Evolutionary conservation across 2,888 invertebrate species (phyloP).

Genomic region (Macrosoma leucophasiata): DNA sequence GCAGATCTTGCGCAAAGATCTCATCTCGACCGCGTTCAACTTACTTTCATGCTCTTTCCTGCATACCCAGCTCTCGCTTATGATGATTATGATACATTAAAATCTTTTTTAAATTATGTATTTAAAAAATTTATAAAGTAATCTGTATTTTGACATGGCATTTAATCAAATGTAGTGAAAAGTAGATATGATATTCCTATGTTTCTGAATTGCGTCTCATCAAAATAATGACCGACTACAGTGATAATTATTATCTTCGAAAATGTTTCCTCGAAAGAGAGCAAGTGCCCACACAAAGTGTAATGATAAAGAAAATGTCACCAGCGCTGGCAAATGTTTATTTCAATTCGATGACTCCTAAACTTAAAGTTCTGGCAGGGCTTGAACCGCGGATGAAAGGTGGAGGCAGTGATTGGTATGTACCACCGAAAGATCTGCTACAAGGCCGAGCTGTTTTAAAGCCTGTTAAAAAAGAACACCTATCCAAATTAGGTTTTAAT

Average conservation of each 20-base stretch:
- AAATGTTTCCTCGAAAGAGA: constrained; percentile 49
- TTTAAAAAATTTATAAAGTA: no score
- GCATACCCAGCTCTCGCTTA: no score
- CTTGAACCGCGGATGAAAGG: constrained; percentile 57
- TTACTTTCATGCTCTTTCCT: no score
- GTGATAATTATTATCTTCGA: constrained; percentile 51
- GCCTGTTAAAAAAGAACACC: constrained; percentile 41
- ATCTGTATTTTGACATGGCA: no score
- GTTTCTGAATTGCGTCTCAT: no score
- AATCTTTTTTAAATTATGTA: no score
- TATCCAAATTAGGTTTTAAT: constrained; percentile 41
- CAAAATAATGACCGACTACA: no score
- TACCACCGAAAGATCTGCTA: constrained; percentile 49
- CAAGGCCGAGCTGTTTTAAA: constrained; percentile 45
- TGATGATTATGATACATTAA: no score
- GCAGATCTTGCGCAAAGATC: no score
- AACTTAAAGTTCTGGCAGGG: constrained; percentile 52
- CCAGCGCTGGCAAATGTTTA: constrained; percentile 51
- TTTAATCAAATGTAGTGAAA: no score
- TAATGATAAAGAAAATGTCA: constrained; percentile 52
- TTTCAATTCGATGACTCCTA: constrained; percentile 55
- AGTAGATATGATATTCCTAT: no score
- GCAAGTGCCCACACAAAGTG: constrained; percentile 56
- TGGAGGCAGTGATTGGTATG: constrained; percentile 55
- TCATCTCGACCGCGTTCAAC: no score